Percentiles rank a stretch among this genome's conserved stretches.
These are phyloP conservation scores for Listronotus bonariensis DNA, from an alignment of 1,140 invertebrate genomes.

Conservation along the genomic window DNA sequence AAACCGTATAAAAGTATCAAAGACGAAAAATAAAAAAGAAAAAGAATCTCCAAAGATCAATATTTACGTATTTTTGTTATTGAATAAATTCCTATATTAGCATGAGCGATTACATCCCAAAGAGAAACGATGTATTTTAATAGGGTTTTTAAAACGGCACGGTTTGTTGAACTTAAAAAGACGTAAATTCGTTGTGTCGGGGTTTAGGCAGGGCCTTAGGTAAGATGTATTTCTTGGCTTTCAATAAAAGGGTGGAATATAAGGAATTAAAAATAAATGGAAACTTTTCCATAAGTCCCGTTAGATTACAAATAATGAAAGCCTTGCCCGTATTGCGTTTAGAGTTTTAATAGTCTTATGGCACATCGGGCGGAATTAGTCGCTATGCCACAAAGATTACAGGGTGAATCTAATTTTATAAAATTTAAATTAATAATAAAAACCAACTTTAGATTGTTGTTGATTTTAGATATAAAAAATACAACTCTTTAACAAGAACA, in stretches of 20 bases:
- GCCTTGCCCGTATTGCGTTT: conserved; percentile 51
- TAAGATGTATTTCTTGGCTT: conserved; percentile 47
- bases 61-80: conserved; percentile 14
- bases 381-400: conserved; percentile 43
- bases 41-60: conserved; percentile 11
- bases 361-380: conserved; percentile 52
- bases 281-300: conserved; percentile 53
- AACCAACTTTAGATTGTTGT: too few relatives aligned
- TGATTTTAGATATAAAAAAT: too few relatives aligned
- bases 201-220: conserved; percentile 43
- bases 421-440: too few relatives aligned
- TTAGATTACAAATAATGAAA: conserved; percentile 55
- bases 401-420: too few relatives aligned
- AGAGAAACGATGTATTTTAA: conserved; percentile 25
- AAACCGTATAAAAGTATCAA: too few relatives aligned
- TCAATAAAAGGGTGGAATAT: conserved; percentile 54
- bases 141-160: conserved; percentile 37
- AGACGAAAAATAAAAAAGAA: too few relatives aligned
- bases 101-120: conserved; percentile 29
- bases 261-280: conserved; percentile 56
- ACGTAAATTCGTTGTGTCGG: conserved; percentile 44
- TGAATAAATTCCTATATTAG: conserved; percentile 24
- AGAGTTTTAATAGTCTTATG: conserved; percentile 55
- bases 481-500: too few relatives aligned
- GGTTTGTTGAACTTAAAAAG: conserved; percentile 43